phyloP scores from a whole-genome alignment of 2,888 invertebrate species.

The Rotaria magnacalcarata region DNA sequence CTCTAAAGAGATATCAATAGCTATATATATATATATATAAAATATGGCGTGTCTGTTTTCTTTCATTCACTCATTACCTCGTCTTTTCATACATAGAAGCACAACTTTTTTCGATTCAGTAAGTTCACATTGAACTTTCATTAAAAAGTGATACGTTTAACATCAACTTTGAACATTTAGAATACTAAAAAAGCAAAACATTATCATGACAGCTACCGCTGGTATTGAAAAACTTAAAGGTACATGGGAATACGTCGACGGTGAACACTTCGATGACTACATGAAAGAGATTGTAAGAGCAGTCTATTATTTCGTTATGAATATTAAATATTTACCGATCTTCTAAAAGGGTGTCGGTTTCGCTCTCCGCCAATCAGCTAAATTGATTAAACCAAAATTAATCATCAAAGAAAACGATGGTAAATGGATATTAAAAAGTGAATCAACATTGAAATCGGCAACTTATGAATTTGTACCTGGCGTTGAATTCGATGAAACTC shows the following conservation, averaged over 20 bases:
- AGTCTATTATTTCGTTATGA: no score
- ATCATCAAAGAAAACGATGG: slow-evolving; percentile 73
- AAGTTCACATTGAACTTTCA: neutral
- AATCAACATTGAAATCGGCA: slow-evolving; percentile 52
- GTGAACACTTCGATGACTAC: slow-evolving; percentile 81
- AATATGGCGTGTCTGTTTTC: neutral
- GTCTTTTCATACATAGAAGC: neutral
- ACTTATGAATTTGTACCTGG: slow-evolving; percentile 52
- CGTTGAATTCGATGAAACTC: slow-evolving; percentile 53
- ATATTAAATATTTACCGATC: no score
- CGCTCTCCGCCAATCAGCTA: slow-evolving; percentile 80
- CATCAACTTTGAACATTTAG: no score
- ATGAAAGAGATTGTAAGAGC: slow-evolving; percentile 66
- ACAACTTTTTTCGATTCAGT: neutral
- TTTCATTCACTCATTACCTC: neutral
- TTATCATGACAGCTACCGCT: neutral
- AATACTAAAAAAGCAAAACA: neutral
- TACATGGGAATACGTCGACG: slow-evolving; percentile 2
- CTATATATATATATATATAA: neutral
- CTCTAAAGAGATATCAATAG: neutral
- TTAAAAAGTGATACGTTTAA: no score
- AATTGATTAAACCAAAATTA: slow-evolving; percentile 75
- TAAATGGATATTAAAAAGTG: slow-evolving; percentile 68
- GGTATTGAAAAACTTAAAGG: neutral
- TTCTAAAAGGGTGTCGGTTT: slow-evolving; percentile 70